Percentiles rank a stretch among this genome's conserved stretches.
These are phyloP conservation scores for Drosophila lacicola DNA, from an alignment of 2,888 invertebrate species.

Conservation along the genomic window DNA sequence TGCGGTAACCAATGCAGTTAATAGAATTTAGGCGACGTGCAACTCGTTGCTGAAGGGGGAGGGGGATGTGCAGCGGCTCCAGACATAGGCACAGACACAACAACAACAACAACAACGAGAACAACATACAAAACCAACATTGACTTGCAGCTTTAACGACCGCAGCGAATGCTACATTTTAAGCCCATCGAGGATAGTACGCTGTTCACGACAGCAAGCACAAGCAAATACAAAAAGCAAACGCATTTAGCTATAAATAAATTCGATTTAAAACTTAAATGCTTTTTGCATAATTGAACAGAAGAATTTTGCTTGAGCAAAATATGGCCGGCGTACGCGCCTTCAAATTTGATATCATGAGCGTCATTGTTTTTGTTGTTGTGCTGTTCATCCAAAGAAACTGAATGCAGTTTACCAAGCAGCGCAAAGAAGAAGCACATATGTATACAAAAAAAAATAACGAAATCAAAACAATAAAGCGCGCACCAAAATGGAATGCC, in stretches of 20 bases:
- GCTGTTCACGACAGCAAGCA: slow-evolving; percentile 11
- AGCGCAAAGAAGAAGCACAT: slow-evolving; percentile 4
- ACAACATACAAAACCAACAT: slow-evolving; percentile 40
- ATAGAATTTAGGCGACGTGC: slow-evolving; percentile 57
- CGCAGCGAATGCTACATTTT: slow-evolving; percentile 18
- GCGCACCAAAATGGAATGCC: slow-evolving; percentile 39
- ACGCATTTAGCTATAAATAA: not conserved
- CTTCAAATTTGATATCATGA: not conserved
- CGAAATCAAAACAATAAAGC: slow-evolving; percentile 66
- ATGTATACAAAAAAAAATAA: slow-evolving; percentile 24
- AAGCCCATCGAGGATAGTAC: slow-evolving; percentile 22
- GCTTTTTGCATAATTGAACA: slow-evolving; percentile 5
- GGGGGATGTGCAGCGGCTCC: not conserved
- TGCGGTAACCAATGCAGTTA: slow-evolving; percentile 35
- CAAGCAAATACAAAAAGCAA: slow-evolving; percentile 2
- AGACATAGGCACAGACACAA: slow-evolving; percentile 43
- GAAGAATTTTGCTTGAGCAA: not conserved
- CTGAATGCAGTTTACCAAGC: slow-evolving; percentile 4
- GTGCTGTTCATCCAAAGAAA: not conserved
- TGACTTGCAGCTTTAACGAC: slow-evolving; percentile 58
- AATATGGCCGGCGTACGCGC: slow-evolving; percentile 1
- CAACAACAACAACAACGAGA: slow-evolving; percentile 12
- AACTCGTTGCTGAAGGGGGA: slow-evolving; percentile 10
- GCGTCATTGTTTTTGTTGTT: slow-evolving; percentile 17
- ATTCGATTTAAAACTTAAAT: not conserved